phyloP scores from a whole-genome alignment of 2,113 vertebrate genomes.

The Chaetodon trifascialis region DNA sequence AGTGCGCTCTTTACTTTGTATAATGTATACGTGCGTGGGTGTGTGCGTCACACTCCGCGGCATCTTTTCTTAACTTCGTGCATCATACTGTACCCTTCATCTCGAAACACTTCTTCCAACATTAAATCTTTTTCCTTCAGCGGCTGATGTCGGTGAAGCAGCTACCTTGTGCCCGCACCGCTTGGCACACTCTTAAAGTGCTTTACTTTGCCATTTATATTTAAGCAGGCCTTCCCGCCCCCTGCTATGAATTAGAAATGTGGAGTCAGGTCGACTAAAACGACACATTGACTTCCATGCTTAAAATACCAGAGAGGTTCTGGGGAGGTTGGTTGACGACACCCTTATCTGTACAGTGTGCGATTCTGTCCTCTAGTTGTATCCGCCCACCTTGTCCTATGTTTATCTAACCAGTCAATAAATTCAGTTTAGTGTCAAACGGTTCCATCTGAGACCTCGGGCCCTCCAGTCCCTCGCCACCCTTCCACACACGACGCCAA shows the following conservation, averaged over 20 bases:
- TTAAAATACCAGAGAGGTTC: constrained; percentile 46
- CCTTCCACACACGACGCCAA: neutral
- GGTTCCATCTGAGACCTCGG: constrained; percentile 23
- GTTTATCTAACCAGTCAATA: constrained; percentile 57
- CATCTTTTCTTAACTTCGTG: neutral
- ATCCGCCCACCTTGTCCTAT: constrained; percentile 7
- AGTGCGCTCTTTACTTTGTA: neutral
- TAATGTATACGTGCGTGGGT: neutral
- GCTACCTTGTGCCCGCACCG: neutral
- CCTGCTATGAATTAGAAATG: constrained; percentile 65
- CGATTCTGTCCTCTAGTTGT: neutral
- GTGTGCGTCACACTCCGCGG: neutral
- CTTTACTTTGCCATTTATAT: constrained; percentile 59
- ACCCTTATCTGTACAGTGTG: neutral
- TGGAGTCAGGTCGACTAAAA: constrained; percentile 31
- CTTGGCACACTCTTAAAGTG: constrained; percentile 42
- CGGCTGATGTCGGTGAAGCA: neutral
- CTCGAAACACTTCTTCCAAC: constrained; percentile 2
- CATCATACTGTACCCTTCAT: neutral
- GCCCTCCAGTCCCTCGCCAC: neutral
- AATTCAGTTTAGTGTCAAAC: constrained; percentile 52
- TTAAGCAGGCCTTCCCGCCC: constrained; percentile 50
- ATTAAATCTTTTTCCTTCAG: constrained; percentile 12
- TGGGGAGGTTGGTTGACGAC: neutral
- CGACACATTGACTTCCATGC: constrained; percentile 7